Evolutionary conservation across 2,797 vertebrate species (phyloP).

Genomic region (Gambusia yucatana): DNA sequence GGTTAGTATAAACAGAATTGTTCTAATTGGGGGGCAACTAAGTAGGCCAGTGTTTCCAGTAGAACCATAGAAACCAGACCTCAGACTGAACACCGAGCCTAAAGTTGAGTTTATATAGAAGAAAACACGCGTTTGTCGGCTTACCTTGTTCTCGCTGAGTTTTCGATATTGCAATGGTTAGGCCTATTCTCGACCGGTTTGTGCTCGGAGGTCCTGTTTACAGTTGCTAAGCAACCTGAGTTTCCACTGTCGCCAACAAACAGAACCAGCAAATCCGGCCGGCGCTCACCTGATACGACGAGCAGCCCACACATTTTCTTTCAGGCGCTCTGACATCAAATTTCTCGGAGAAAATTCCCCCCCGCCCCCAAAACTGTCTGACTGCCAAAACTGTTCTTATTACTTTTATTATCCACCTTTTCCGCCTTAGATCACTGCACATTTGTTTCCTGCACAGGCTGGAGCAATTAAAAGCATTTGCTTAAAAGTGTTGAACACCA

Average conservation of each 20-base stretch:
- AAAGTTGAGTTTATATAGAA: neutral
- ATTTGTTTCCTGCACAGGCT: neutral
- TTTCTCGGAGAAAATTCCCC: neutral
- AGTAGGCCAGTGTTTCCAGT: neutral
- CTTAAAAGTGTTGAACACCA: neutral
- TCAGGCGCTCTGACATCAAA: constrained; percentile 3
- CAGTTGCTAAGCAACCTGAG: constrained; percentile 1
- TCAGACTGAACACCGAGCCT: neutral
- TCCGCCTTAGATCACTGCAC: neutral
- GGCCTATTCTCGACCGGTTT: neutral
- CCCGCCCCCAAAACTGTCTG: neutral
- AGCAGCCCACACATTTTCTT: constrained; percentile 7
- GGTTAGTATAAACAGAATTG: neutral
- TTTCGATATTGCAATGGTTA: neutral
- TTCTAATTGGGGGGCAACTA: neutral
- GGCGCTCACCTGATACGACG: neutral
- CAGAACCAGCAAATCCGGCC: neutral
- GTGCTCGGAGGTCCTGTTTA: neutral
- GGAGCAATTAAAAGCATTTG: neutral
- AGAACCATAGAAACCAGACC: neutral
- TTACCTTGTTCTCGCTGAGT: neutral
- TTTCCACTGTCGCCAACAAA: neutral
- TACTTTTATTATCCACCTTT: neutral
- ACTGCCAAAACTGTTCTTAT: neutral
- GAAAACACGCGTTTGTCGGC: neutral